Base-by-base conservation (phyloP, 2,888 invertebrate species). In the Lithophane semibrunnea region DNA sequence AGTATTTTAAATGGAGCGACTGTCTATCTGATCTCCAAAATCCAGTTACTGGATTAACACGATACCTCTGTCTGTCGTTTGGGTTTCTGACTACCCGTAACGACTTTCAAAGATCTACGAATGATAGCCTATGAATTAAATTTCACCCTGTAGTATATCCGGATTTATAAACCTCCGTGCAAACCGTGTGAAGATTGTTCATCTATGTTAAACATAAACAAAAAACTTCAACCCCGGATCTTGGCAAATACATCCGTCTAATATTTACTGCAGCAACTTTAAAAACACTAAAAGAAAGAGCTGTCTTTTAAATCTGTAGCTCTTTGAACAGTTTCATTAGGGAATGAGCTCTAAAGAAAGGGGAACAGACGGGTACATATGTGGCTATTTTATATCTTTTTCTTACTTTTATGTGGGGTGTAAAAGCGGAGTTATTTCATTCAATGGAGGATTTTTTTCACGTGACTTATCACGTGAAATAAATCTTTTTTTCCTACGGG, bases 281-380 rank as follows among this genome's bases (percentile, higher is more conserved):
- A 47, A 52, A 84, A 84, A 75, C 75, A 81, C 81, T 75, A 67
- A 75, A 73, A 69, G 68, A 65, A 86, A 84, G 81, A 81, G 84
- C 82, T 84, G 77, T 79, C 84, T 79, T 86, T 82, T 79, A 86
- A 83, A 83, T 84, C 81, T 75, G 18, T 66, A 84, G 77, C 77
- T 76, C 82, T 84, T 52, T 77, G 52, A 64, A 77, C 75, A 66
- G 82, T 79, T 84, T 84, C 86, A 86, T 86, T 84, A 84, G 7
- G 66, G 18, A 81, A 84, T 79, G 86, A 86, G 86, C 61, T 72
- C 71, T 63, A 71, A 75, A 79, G 77, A 75, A 80, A 79, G 18
- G 66, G 56, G 54, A 70, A 71, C 65, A 60, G 37, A 66, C 49
- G 18, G n/a, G 42, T 65, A 64, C 60, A 73, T 68, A 72, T 81